Evolutionary conservation across 2,113 vertebrate genomes (phyloP), one percentile per base, ranked within the genome.

Genomic region (Clarias macrocephalus): DNA sequence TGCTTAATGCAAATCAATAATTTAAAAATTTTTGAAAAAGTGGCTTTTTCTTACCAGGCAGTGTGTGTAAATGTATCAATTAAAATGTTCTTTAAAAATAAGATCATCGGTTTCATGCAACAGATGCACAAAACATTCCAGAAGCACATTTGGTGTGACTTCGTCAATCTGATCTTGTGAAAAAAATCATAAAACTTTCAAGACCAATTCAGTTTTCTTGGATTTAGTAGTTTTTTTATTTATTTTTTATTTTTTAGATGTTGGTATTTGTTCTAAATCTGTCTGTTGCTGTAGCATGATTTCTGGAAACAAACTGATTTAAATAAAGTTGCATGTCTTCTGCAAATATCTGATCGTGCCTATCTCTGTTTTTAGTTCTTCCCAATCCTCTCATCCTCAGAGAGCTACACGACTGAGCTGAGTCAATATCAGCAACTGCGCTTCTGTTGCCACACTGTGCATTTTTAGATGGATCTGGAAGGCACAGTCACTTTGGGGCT

Each of bases 401-500:
- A 76, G 72, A 85, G 23, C 70, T 75, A 42, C 84, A 62, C 0
- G 15, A 30, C 63, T 54, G 25, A 66, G 56, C n/a, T 4, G 15
- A 65, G 57, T 76, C 73, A 66, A 66, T 76, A 73, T 79, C 60
- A 37, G 56, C 33, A 19, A 54, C 72, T 76, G 37, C 52, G 59
- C 59, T 80, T 13, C 42, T 79, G 25, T 60, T 75, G 83, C 70
- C 66, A 72, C 19, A 42, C 28, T 63, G n/a, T 52, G 72, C 72
- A 30, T 62, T 63, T 85, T 75, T 63, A 70, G 8, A 63, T 62
- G 57, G 62, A 79, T 9, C n/a, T 80, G 85, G 19, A 80, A 80
- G 12, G 63, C 37, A 59, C 48, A 83, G 83, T 65, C 70, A 77
- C 79, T 62, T 33, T 13, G 18, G 57, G 62, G 63, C 28, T 42